Base-by-base conservation (phyloP, 2,888 invertebrate genomes). In the Pachymerium ferrugineum region DNA sequence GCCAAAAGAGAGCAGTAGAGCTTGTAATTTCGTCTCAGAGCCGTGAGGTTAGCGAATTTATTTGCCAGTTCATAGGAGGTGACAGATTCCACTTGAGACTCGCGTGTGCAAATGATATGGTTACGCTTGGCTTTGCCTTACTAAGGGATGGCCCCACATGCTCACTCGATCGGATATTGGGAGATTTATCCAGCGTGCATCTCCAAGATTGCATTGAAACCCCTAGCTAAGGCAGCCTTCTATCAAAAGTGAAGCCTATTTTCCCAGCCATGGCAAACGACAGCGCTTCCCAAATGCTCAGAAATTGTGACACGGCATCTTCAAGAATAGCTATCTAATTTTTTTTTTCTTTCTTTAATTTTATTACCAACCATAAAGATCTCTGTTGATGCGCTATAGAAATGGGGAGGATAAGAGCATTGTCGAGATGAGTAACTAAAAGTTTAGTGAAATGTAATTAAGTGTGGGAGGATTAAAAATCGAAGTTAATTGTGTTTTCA, bases 41-140 rank as follows among this genome's bases (percentile, higher is more conserved):
- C 47, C 22, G 6, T 19, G 47, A 54, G 47, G 47, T 54, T 54
- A 54, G 47, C 47, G 47, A 54, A 54, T 54, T 54, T 54, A 54
- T 54, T 54, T 54, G 47, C 47, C 47, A 54, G 47, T 54, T 54
- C 47, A 54, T 54, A 54, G 47, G 47, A 54, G 47, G 47, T 54
- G 47, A 54, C 47, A 54, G 47, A 54, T 54, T 54, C 47, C 47
- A 54, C 47, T 54, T 54, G 47, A 54, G 47, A 22, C 47, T 54
- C 47, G 47, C 47, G 38, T 54, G 47, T 54, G 47, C 47, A 54
- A 54, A 54, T 54, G 47, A 54, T 54, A 54, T 22, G 47, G 47
- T 54, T 54, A 54, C 47, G 47, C 47, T 54, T 54, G 47, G 47
- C 47, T 54, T 54, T 54, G 47, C 47, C 47, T 54, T 54, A 54